Percentiles rank a stretch among this genome's conserved stretches.
phyloP scores from a whole-genome alignment of 2,113 vertebrate species.

The Cardinalis cardinalis region DNA sequence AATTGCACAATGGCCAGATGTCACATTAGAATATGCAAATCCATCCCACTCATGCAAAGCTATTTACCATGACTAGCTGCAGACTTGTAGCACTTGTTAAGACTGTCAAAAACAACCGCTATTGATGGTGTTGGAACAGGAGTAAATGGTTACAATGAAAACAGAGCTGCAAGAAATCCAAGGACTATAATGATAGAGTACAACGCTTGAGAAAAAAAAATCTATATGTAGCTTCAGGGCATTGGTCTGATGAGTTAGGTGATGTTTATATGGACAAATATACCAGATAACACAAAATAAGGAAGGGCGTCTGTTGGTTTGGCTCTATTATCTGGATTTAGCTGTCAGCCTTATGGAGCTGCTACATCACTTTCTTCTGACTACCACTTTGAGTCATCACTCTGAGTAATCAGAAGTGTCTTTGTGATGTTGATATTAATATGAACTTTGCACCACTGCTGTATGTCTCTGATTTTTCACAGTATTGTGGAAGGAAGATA shows the following conservation, averaged over 20 bases:
- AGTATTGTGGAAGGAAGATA: not conserved
- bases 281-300: fast-evolving
- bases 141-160: not conserved
- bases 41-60: constrained; percentile 41
- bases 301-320: not conserved
- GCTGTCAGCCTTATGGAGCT: not conserved
- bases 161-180: not conserved
- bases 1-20: constrained; percentile 62
- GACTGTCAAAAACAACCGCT: constrained; percentile 45
- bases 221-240: fast-evolving
- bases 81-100: constrained; percentile 23
- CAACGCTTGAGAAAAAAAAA: not conserved
- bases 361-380: not conserved
- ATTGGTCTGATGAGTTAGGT: too few species aligned
- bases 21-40: constrained; percentile 67
- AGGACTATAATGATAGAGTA: not conserved
- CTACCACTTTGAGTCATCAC: not conserved
- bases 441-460: not conserved
- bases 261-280: not conserved
- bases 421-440: not conserved
- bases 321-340: not conserved
- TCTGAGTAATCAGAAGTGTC: not conserved
- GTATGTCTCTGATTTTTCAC: not conserved
- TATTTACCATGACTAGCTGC: constrained; percentile 57
- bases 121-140: not conserved